Evolutionary conservation across 2,797 vertebrate species (phyloP), one percentile per base, ranked within the genome.

Genomic region (Taenioides sp.): DNA sequence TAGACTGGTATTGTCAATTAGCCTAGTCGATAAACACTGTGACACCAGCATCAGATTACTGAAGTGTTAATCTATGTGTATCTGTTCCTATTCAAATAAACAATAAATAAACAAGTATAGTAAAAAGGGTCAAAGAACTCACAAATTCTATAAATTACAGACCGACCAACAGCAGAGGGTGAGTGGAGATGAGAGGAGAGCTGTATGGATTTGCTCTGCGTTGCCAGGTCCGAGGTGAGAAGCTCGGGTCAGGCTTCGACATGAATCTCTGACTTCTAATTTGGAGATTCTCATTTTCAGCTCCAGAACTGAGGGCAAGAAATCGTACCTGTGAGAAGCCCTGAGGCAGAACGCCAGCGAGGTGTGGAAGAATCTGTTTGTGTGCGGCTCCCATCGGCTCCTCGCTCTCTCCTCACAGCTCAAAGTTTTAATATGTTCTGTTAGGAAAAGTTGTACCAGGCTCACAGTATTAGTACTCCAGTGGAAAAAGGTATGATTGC

Each of bases 321-420:
- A 93, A 95, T 95, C 76, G 88, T 94, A 95, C 93, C 92, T 94
- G 94, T 93, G 92, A 94, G 92, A 93, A 93, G 88, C 90, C 92
- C 86, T 91, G 81, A 92, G 91, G 93, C 93, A 94, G 92, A 94
- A 94, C 87, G 82, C 73, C 16, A 72, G 75, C 73, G 86, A 94
- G 92, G 93, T 94, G 93, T 93, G 89, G 91, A 91, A 93, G 88
- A 93, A 93, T 92, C 86, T 90, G 86, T 88, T 84, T 79, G 83
- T 71, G 80, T 61, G 75, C 75, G 57, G 84, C 82, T 84, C 80
- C 49, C 7, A 68, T 76, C 10, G 5, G 28, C 73, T 77, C 49
- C 27, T 72, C 80, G 77, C 59, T 83, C 55, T 71, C 12, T 83
- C 76, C 25, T 69, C 75, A 70, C 77, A 70, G 61, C 3, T 2